Evolutionary conservation across 2,797 vertebrate species (phyloP), one percentile per base, ranked within the genome.

Genomic region (Anisognathus igniventris): DNA sequence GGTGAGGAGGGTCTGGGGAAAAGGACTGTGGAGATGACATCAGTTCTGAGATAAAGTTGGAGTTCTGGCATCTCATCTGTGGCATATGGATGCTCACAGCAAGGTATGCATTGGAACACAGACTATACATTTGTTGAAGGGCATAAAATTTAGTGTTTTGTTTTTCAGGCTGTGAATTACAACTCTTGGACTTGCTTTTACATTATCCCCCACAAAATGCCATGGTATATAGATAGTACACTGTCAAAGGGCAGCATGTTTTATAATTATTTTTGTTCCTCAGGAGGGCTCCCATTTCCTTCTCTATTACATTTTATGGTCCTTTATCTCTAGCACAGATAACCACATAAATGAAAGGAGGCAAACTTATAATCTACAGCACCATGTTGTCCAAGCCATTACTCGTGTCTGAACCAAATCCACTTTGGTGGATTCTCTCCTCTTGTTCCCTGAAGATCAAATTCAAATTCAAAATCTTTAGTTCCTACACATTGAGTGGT

Each of bases 61-160:
- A 89, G 30, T 79, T 73, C 48, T 91, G 77, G 77, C 74, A 94
- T 33, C 66, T 54, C 74, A 27, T 65, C 48, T 70, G 56, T 42
- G 60, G 19, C 89, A 82, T 89, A 93, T n/a, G 58, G 80, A 72
- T 22, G 51, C 58, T 92, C 83, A 70, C 80, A 92, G 88, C 1
- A 1, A 94, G 82, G 53, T 51, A 65, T 33, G 67, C n/a, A 27
- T 24, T 11, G 1, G 35, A 56, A 42, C 66, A 80, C 9, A 30
- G 37, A 65, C 22, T 47, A 87, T 51, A 73, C 6, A 40, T 82
- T 81, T 62, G 31, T 8, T 90, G 66, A 82, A 67, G 48, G n/a
- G 13, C 30, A 90, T 71, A 51, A 85, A 89, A 74, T 80, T 37
- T 51, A 66, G 54, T 45, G 11, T 6, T 68, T 39, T 61, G 20